Base-by-base conservation (phyloP, 2,888 invertebrate species). In the Itoplectis maculator region DNA sequence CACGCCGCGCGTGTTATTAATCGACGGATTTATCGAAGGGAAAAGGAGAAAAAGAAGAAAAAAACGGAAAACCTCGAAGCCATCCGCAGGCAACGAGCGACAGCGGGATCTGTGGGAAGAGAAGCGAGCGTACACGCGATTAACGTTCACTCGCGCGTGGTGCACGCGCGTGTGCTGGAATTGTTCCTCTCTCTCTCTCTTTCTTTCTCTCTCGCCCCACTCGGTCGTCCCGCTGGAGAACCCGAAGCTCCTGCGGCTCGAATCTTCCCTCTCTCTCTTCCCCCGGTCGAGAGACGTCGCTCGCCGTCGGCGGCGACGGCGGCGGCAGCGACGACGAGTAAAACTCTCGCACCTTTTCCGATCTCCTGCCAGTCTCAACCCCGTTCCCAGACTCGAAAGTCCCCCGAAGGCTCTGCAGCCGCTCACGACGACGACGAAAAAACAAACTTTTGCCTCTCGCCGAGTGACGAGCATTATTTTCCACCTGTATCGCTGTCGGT, bases 341-440 rank as follows among this genome's bases (percentile, higher is more conserved):
- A 92, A 92, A 92, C 92, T 92, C 90, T 88, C 89, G 85, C 88
- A 89, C 90, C 88, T 91, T 90, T 91, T 89, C 91, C 88, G 89
- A 92, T 91, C 90, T 89, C 87, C 86, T 88, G 91, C 79, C 92
- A 92, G 92, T 92, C 89, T 88, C 88, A 87, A 90, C 88, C 90
- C 88, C 87, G 90, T 89, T 87, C 86, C 88, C 90, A 89, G 81
- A 87, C 87, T 87, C 87, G 89, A 84, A 86, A 81, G 85, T 87
- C 84, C 85, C 82, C 81, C 75, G 51, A 20, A 75, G 42, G 37
- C n/a, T 35, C 35, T n/a, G 20, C 68, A 35, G 29, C 29, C 29
- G 29, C 59, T 56, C 23, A 29, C 23, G 42, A 70, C 23, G 4
- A 65, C 40, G 42, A 56, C 35, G 29, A 59, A 8, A 45, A 45